phyloP scores from a whole-genome alignment of 2,888 invertebrate species.

The Dexiosoma caninum region DNA sequence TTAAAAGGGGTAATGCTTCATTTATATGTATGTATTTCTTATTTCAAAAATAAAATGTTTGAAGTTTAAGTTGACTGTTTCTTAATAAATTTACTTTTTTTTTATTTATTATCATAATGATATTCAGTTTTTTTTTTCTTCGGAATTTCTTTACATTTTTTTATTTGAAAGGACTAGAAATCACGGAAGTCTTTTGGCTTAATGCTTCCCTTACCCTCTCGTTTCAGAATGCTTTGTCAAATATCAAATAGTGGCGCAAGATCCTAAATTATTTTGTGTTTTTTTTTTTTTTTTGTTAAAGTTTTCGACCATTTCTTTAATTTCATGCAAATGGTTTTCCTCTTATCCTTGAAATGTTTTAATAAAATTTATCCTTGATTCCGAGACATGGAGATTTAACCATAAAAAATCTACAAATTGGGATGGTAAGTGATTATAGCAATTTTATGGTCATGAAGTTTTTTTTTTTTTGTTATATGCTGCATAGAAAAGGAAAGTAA shows the following conservation, averaged over 20 bases:
- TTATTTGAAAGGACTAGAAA: constrained; percentile 20
- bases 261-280: constrained; percentile 7
- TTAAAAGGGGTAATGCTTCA: constrained; percentile 24
- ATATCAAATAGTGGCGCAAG: background rate
- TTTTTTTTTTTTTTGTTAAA: constrained; percentile 6
- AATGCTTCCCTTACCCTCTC: too few relatives aligned
- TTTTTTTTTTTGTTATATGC: too few relatives aligned
- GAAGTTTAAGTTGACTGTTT: background rate
- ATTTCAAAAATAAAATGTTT: constrained; percentile 1
- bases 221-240: constrained; percentile 29
- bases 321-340: constrained; percentile 46
- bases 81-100: background rate
- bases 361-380: constrained; percentile 1
- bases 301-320: constrained; percentile 19
- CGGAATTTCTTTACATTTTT: background rate
- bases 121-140: constrained; percentile 4
- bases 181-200: constrained; percentile 50
- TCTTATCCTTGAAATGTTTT: background rate
- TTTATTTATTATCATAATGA: constrained; percentile 1
- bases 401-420: constrained; percentile 2
- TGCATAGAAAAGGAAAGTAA: too few relatives aligned
- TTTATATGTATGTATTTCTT: background rate
- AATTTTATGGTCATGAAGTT: constrained; percentile 12
- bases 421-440: constrained; percentile 1
- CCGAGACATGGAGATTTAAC: background rate